Evolutionary conservation across 2,113 vertebrate genomes (phyloP), one percentile per base, ranked within the genome.

Genomic region (Calonectris borealis): DNA sequence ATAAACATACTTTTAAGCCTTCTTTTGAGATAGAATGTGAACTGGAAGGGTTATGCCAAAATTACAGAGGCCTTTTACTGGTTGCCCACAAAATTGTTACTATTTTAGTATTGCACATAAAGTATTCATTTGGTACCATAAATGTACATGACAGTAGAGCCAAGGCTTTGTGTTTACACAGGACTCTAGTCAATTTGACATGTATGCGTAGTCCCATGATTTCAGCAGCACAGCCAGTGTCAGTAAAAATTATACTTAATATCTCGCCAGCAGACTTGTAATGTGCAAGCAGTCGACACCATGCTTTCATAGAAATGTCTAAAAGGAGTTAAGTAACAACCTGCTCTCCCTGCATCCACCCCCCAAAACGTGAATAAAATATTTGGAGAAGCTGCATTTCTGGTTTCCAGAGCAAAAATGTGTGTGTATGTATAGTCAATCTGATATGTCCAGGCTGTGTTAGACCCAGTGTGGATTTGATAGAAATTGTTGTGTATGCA

Each of bases 51-150:
- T 72, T 85, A 34, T 69, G 51, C 83, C 65, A 84, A 22, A 90
- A 71, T 64, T 44, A 31, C 52, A 20, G 83, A 40, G 60, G 31
- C 32, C 38, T 75, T 57, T 75, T 68, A 18, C 44, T 95, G 57
- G 36, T 84, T 58, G 52, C 77, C 68, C 9, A 32, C 69, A 36
- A 34, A 91, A 79, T 71, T 7, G 48, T 89, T 89, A 18, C 90
- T 93, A 32, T 96, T 93, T 94, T 91, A 54, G 73, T 82, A n/a
- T 52, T 22, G 12, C 48, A 40, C 52, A 13, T 89, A 36, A 92
- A 95, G 86, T 76, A 82, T 26, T 96, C 42, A 83, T 82, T 85
- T 72, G 84, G 65, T 64, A 52, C 88, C 57, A 46, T 86, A 82
- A 93, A 90, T 49, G 88, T 84, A 19, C 18, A 1, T 65, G 88